Base-by-base conservation (phyloP, 2,797 vertebrate genomes). In the Lophius americanus region DNA sequence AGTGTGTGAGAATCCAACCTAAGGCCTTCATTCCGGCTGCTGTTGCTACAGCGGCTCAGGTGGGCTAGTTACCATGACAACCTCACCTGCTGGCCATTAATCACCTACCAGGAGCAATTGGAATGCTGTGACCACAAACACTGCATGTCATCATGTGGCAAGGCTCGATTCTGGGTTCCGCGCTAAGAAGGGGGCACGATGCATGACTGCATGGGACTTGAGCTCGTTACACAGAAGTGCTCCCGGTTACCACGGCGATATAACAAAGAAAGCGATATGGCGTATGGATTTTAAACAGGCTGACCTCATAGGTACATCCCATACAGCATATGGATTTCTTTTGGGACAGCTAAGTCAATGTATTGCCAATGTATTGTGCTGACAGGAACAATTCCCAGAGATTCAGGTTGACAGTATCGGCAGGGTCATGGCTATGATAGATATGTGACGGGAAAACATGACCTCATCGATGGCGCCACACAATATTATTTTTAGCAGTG, bases 1-100 rank as follows among this genome's bases (percentile, higher is more conserved):
- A 6, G 46, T 14, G 39, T 7, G 63, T 81, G 61, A 13, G 11
- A 60, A 69, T 55, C 51, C 46, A 23, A 63, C 51, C 6, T 6
- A 53, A 56, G 72, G 49, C 47, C 56, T 51, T 54, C 58, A 33
- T 41, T 46, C 75, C 12, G 7, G 48, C 68, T 11, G 68, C 75
- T 59, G 82, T 57, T 76, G 67, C 69, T 44, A 49, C 43, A 43
- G 70, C 10, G 64, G 73, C 68, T 74, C 62, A 80, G 77, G 86
- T 81, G 64, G 71, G 66, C 68, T 66, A 49, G 82, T 88, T 75
- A 76, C 86, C 82, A 86, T 82, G 85, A 69, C 83, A 81, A 89
- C 84, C 58, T 58, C 59, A 86, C 79, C 79, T 79, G 79, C 77
- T 82, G 50, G 66, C 63, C 75, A 81, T 89, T 83, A 82, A 87